Evolutionary conservation across 2,797 vertebrate genomes (phyloP), one percentile per base, ranked within the genome.

Genomic region (Characodon lateralis): DNA sequence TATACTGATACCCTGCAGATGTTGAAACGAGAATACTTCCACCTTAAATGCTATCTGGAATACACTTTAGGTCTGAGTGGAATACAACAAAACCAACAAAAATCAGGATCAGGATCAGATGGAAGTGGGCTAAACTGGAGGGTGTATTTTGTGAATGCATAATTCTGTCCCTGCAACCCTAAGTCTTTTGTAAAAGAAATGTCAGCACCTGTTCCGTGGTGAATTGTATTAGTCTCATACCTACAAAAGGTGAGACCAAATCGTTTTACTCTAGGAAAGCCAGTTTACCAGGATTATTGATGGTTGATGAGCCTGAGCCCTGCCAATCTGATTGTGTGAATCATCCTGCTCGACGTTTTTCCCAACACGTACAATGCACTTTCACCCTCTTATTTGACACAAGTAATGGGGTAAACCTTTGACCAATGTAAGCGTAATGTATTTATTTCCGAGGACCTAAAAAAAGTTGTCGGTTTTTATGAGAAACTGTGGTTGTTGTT

Each of bases 401-500:
- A 70, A 89, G 76, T 89, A 89, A 83, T 1, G 78, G 86, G 87
- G 86, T 83, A 35, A 48, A 87, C 80, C 79, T 89, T 89, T 81
- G 85, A 85, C 72, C 56, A 73, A 77, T 75, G 82, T 91, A 82
- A 80, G 31, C 79, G 71, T 89, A 85, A 82, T 91, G 89, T 94
- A 90, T 92, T 91, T 90, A 91, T 91, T 94, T 88, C 76, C 76
- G 83, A 93, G 88, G 87, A 91, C 82, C 87, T 91, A 87, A 65
- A 85, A 74, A 68, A 88, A 84, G 72, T 88, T 50, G 83, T 88
- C 77, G 83, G 77, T 89, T 92, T 91, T 87, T 86, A 81, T 91
- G 92, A 89, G 87, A 91, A 80, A 90, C 65, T 77, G 89, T 93
- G 85, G 88, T 92, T 90, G 92, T 94, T 89, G 91, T 94, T 88